Evolutionary conservation across 2,888 invertebrate species (phyloP).

Genomic region (Neria commutata): DNA sequence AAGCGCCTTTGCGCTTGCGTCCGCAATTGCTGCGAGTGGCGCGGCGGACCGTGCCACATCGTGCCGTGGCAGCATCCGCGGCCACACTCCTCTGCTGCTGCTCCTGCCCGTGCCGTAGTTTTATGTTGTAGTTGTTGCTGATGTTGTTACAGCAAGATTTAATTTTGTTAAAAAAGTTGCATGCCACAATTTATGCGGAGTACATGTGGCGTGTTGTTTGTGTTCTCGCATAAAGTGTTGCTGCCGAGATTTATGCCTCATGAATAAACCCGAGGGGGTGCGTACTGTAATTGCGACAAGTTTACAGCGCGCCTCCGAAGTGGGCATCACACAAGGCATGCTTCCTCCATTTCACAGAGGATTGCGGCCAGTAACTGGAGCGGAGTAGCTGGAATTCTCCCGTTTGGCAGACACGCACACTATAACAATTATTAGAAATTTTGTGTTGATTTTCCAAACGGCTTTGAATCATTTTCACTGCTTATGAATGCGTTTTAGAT

Average conservation of each 20-base stretch:
- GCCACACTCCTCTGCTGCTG: slow-evolving; percentile 2
- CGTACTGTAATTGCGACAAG: slow-evolving; percentile 30
- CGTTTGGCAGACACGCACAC: no score
- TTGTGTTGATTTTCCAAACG: no score
- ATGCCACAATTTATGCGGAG: slow-evolving; percentile 51
- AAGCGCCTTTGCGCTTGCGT: slow-evolving; percentile 43
- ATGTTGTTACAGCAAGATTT: slow-evolving; percentile 48
- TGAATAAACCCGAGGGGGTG: slow-evolving; percentile 48
- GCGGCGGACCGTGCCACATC: neutral
- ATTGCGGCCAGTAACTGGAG: no score
- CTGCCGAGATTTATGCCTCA: slow-evolving; percentile 54
- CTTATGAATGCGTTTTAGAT: no score
- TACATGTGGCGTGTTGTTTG: slow-evolving; percentile 49
- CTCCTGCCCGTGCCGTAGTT: slow-evolving; percentile 17
- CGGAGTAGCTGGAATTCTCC: no score
- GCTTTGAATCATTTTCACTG: no score
- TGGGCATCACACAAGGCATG: no score
- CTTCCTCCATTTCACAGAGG: no score
- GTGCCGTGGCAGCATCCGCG: slow-evolving; percentile 4
- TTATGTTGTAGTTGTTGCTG: slow-evolving; percentile 23
- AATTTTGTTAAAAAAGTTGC: slow-evolving; percentile 55
- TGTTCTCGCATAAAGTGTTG: slow-evolving; percentile 57
- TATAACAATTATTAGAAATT: no score
- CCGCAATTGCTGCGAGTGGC: slow-evolving; percentile 30
- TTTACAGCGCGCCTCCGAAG: neutral